phyloP scores from a whole-genome alignment of 1,140 invertebrate species.

The Meloidogyne exigua region DNA sequence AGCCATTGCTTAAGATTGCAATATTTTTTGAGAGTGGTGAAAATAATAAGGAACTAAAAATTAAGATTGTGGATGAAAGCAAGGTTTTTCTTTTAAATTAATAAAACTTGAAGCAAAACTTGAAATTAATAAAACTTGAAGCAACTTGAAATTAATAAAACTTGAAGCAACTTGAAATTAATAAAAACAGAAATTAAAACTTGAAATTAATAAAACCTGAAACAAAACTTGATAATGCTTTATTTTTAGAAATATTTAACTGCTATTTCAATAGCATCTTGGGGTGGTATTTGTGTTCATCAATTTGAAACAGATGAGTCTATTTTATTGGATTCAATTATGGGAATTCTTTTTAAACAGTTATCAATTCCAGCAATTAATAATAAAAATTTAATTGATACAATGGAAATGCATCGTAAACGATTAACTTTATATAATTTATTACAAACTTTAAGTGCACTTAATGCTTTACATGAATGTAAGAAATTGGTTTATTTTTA shows the following conservation, averaged over 20 bases:
- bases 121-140: neutral
- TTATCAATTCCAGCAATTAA: neutral
- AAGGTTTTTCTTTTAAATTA: neutral
- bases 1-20: constrained; percentile 40
- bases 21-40: constrained; percentile 24
- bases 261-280: constrained; percentile 42
- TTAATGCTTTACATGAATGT: constrained; percentile 38
- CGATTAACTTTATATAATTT: constrained; percentile 32
- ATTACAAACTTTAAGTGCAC: constrained; percentile 30
- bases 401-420: constrained; percentile 10
- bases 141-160: neutral
- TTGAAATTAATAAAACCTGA: constrained; percentile 6
- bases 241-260: constrained; percentile 31
- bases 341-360: constrained; percentile 13
- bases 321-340: constrained; percentile 25
- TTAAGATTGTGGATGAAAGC: constrained; percentile 9
- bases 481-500: neutral
- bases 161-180: neutral
- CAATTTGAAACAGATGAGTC: constrained; percentile 18
- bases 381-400: constrained; percentile 13
- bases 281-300: constrained; percentile 36
- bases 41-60: neutral
- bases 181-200: constrained; percentile 9
- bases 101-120: neutral
- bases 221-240: neutral